Percentiles rank a stretch among this genome's conserved stretches.
phyloP scores from a whole-genome alignment of 2,113 vertebrate genomes.

The Barnardius zonarius region DNA sequence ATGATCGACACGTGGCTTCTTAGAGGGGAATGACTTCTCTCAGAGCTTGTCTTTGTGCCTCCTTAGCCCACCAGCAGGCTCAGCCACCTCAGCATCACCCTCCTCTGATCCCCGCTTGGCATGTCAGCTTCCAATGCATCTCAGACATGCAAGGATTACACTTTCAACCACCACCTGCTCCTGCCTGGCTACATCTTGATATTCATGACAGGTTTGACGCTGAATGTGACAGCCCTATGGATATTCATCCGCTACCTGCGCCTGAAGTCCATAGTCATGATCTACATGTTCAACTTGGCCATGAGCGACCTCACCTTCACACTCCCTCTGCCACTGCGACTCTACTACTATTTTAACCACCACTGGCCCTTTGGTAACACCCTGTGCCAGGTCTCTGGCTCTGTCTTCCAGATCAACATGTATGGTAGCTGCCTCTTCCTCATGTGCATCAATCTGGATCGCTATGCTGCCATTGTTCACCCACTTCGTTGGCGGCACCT shows the following conservation, averaged over 20 bases:
- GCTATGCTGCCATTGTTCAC: conserved; percentile 78
- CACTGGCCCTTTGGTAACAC: conserved; percentile 74
- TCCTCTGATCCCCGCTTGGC: neutral
- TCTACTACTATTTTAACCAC: conserved; percentile 76
- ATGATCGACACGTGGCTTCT: neutral
- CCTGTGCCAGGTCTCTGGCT: conserved; percentile 78
- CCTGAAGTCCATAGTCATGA: conserved; percentile 75
- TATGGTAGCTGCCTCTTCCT: conserved; percentile 86
- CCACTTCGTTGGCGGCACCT: conserved; percentile 78
- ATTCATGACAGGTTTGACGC: conserved; percentile 62
- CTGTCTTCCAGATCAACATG: conserved; percentile 86
- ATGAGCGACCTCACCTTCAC: conserved; percentile 81
- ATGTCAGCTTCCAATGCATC: neutral
- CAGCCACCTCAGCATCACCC: neutral
- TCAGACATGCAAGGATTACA: conserved; percentile 64
- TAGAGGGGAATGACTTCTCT: neutral
- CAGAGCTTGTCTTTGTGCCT: neutral
- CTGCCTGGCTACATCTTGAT: conserved; percentile 75
- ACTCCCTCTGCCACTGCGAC: conserved; percentile 76
- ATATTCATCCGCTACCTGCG: conserved; percentile 73
- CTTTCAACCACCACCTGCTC: conserved; percentile 62
- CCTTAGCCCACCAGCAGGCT: neutral
- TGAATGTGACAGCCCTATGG: conserved; percentile 76
- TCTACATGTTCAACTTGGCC: conserved; percentile 83
- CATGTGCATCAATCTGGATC: conserved; percentile 81